These are phyloP conservation scores for Microplitis manilae DNA, from an alignment of 2,888 invertebrate species.

Conservation along the genomic window DNA sequence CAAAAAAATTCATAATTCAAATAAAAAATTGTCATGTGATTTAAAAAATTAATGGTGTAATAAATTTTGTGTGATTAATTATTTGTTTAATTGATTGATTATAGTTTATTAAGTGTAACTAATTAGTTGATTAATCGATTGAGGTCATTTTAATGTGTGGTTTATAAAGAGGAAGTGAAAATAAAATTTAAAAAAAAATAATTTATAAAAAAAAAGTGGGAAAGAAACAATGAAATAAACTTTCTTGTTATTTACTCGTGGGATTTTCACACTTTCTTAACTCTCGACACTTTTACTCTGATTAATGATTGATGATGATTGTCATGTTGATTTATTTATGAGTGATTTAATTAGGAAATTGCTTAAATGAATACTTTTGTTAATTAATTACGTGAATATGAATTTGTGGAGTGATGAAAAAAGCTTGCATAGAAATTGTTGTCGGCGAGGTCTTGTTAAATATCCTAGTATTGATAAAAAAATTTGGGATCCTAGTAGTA, in stretches of 20 bases:
- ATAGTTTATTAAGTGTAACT: constrained; percentile 7
- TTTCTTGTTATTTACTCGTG: constrained; percentile 34
- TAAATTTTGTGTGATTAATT: constrained; percentile 18
- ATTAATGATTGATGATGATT: constrained; percentile 8
- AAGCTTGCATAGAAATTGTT: constrained; percentile 58
- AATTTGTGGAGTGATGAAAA: constrained; percentile 21
- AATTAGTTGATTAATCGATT: constrained; percentile 29
- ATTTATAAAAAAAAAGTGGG: constrained; percentile 14
- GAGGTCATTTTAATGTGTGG: constrained; percentile 11
- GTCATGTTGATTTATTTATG: background rate
- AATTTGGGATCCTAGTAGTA: constrained; percentile 72
- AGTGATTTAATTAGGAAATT: constrained; percentile 4
- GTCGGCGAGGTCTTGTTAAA: constrained; percentile 65
- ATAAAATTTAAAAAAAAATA: background rate
- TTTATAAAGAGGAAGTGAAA: constrained; percentile 9
- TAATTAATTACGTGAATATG: constrained; percentile 25
- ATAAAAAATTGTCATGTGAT: background rate
- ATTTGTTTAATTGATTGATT: constrained; percentile 4
- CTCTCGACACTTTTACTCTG: constrained; percentile 26
- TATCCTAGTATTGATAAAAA: constrained; percentile 70
- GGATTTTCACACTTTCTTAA: constrained; percentile 51
- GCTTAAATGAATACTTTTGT: background rate
- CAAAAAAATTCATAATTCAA: background rate
- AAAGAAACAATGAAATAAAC: constrained; percentile 28
- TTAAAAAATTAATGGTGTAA: background rate